A percentile compares a stretch with the other conserved stretches of the same genome.
Evolutionary conservation across 2,113 vertebrate genomes (phyloP).

Genomic region (Ceyx cyanopectus): DNA sequence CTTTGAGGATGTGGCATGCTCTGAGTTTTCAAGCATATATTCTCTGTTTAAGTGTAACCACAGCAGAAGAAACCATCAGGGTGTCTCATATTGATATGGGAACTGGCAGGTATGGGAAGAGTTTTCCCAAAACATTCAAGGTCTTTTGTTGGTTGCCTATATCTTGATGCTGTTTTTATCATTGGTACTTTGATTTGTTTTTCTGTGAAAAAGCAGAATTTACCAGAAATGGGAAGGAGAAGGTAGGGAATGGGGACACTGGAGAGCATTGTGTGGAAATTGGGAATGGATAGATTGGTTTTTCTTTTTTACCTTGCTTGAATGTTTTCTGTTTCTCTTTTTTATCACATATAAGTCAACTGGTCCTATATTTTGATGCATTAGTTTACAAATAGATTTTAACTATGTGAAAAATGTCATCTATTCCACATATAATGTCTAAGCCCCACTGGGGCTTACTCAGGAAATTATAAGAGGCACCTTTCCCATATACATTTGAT

Average conservation of each 20-base stretch:
- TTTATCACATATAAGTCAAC: background rate
- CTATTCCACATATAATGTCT: background rate
- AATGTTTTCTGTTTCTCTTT: background rate
- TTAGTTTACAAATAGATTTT: conserved; percentile 26
- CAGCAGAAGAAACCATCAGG: background rate
- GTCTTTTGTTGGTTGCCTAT: background rate
- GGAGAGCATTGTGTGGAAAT: background rate
- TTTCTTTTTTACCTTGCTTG: background rate
- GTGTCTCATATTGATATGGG: background rate
- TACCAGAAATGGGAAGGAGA: background rate
- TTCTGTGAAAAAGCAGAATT: background rate
- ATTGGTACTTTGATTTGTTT: background rate
- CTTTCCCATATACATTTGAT: background rate
- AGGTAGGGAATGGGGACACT: background rate
- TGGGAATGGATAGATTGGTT: background rate
- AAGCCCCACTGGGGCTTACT: background rate
- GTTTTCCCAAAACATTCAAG: background rate
- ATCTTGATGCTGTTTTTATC: background rate
- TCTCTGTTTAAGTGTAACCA: background rate
- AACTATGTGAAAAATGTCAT: conserved; percentile 15
- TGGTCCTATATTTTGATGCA: background rate
- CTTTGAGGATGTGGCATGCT: background rate
- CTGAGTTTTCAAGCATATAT: background rate
- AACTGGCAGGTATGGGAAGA: background rate
- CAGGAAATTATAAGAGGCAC: background rate